Evolutionary conservation across 2,797 vertebrate species (phyloP), one percentile per base, ranked within the genome.

Genomic region (Acanthurus leucopareius): DNA sequence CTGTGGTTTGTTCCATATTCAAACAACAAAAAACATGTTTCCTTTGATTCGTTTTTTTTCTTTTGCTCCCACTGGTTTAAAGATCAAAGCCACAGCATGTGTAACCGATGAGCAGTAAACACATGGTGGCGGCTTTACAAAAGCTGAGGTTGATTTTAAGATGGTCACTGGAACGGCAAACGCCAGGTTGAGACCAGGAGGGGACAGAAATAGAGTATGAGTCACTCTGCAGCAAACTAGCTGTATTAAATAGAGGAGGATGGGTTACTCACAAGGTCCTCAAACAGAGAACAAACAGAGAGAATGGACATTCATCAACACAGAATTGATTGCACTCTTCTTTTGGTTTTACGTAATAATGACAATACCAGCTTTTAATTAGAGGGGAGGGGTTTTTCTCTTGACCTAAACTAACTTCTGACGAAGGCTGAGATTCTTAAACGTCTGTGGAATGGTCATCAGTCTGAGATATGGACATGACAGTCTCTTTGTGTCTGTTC

Each of bases 51-150:
- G 59, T 74, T 3, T 44, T 80, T 83, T 72, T 65, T 48, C 53
- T 32, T 32, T 66, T 49, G 25, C 70, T 85, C 62, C 73, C 16
- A 45, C 70, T 80, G 59, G 69, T 85, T 79, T 70, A 66, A 78
- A 80, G 83, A 89, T 86, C 72, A 88, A 92, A 90, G 72, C 22
- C 7, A 5, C 53, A 52, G 58, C 88, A 89, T 88, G 77, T 91
- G 86, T 80, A 84, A 86, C 74, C 63, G 53, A 88, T 83, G 77
- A 74, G 48, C 74, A 42, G 77, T 91, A 88, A 91, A 92, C 91
- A 93, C 62, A 84, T 85, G 73, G 79, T 58, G 74, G 77, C 38
- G 48, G 69, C 80, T 91, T 87, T 77, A 69, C 75, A 90, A 86
- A 84, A 83, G 79, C 81, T 79, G 73, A 82, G 67, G 75, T 71